phyloP scores from a whole-genome alignment of 2,113 vertebrate genomes.

The Albula goreensis region DNA sequence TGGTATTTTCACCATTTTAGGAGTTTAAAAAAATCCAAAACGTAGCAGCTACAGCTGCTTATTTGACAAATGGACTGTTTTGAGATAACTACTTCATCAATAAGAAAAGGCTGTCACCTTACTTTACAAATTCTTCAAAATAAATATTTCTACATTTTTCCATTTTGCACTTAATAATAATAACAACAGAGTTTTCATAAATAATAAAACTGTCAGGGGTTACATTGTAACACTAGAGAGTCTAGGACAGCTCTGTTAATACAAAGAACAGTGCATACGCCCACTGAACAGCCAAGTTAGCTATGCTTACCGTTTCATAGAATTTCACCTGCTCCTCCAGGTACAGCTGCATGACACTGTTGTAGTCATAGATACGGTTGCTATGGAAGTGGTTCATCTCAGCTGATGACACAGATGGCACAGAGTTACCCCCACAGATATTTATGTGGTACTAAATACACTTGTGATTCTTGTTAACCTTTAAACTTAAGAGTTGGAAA shows the following conservation, averaged over 20 bases:
- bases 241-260: background rate
- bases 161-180: too few relatives aligned
- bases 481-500: background rate
- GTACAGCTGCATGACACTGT: conserved; percentile 92
- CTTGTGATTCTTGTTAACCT: background rate
- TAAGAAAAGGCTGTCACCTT: too few relatives aligned
- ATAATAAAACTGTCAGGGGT: too few relatives aligned
- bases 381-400: conserved; percentile 99
- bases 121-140: too few relatives aligned
- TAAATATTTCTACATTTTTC: too few relatives aligned
- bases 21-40: too few relatives aligned
- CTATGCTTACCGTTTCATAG: conserved; percentile 84
- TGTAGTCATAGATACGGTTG: conserved; percentile 99
- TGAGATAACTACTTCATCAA: too few relatives aligned
- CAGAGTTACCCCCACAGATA: background rate
- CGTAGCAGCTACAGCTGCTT: too few relatives aligned
- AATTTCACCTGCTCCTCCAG: conserved; percentile 96
- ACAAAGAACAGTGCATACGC: background rate
- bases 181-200: too few relatives aligned
- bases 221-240: background rate
- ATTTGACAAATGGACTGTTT: too few relatives aligned
- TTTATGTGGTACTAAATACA: background rate
- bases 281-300: background rate
- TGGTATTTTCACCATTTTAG: too few relatives aligned
- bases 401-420: conserved; percentile 65